A percentile compares a stretch with the other conserved stretches of the same genome.
Conservation (phyloP, 1,140 invertebrate genomes). For the Sogatella furcifera region DNA sequence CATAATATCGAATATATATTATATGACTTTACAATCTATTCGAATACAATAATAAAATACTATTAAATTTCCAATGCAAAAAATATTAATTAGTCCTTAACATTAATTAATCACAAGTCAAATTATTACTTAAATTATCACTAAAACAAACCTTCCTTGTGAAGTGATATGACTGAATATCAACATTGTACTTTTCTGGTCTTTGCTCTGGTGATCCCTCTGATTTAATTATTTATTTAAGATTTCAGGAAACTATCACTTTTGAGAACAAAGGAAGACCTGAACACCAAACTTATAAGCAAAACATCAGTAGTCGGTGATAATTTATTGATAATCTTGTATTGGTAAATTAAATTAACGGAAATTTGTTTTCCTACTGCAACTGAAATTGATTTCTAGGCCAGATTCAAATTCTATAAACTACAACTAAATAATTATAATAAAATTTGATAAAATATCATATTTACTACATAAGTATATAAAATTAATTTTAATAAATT, state of each 20-base stretch:
- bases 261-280: not conserved
- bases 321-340: no score
- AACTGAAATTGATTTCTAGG: not conserved
- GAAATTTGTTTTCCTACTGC: not conserved
- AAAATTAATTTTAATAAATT: slow-evolving; percentile 10
- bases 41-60: not conserved
- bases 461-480: slow-evolving; percentile 3
- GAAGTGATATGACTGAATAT: slow-evolving; percentile 1
- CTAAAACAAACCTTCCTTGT: not conserved
- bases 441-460: slow-evolving; percentile 13
- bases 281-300: not conserved
- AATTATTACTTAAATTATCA: slow-evolving; percentile 3
- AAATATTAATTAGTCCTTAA: slow-evolving; percentile 2
- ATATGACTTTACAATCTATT: no score
- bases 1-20: no score
- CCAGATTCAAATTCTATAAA: slow-evolving; percentile 4
- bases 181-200: slow-evolving; percentile 1
- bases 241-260: not conserved
- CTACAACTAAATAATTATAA: slow-evolving; percentile 10
- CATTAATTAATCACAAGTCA: slow-evolving; percentile 2
- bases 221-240: not conserved
- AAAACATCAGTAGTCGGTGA: no score
- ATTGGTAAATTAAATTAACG: no score
- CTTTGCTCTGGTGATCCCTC: slow-evolving; percentile 3
- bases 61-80: not conserved